These are phyloP conservation scores for Rotaria macrura DNA, from an alignment of 2,888 invertebrate genomes.

Conservation along the genomic window DNA sequence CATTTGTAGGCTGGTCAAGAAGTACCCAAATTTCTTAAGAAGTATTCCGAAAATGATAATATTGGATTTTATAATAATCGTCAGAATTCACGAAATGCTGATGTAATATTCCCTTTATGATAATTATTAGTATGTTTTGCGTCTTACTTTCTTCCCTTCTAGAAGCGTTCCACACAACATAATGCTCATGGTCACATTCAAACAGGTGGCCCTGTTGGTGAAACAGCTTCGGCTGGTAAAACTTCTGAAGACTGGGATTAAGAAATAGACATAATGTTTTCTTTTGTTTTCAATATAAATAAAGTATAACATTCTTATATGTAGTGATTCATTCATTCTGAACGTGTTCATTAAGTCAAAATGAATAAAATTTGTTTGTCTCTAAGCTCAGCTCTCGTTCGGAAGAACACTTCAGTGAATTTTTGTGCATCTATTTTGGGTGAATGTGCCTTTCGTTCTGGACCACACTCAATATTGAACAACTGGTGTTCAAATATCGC, in stretches of 20 bases:
- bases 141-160: neutral
- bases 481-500: too few species aligned
- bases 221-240: neutral
- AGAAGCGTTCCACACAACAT: neutral
- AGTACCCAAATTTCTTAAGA: constrained; percentile 28
- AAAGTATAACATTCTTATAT: neutral
- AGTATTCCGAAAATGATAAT: neutral
- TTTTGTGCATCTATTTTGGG: too few species aligned
- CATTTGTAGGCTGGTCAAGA: constrained; percentile 25
- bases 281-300: neutral
- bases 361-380: too few species aligned
- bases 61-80: neutral
- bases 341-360: neutral
- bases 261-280: neutral
- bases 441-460: too few species aligned
- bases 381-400: too few species aligned
- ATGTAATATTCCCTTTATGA: neutral
- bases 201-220: neutral
- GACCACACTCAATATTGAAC: too few species aligned
- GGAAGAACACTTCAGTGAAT: too few species aligned
- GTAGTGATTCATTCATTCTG: neutral
- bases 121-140: too few species aligned
- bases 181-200: neutral
- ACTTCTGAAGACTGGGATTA: neutral
- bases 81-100: neutral